Evolutionary conservation across 2,797 vertebrate genomes (phyloP), one percentile per base, ranked within the genome.

Genomic region (Lacerta bilineata): DNA sequence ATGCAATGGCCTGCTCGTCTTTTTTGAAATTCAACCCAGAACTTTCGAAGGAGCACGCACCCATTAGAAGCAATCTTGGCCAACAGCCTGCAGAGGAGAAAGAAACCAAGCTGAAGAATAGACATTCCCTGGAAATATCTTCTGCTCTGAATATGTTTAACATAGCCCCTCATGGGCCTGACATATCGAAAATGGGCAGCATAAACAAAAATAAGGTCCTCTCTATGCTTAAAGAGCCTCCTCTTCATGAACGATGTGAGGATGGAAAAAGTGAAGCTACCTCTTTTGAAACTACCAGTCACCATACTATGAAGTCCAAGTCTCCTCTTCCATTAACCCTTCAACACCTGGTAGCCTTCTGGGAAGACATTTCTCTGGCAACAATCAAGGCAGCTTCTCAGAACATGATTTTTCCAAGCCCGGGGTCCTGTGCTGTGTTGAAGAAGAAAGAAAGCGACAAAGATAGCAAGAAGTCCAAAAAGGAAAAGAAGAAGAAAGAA

Each of bases 181-280:
- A 99, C 95, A 99, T 99, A 95, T 99, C 99, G 84, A 99, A 99
- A 96, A 99, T 99, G 99, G 99, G 98, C 80, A 99, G 99, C 96
- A 99, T 99, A 95, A 99, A 99, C 95, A 99, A 99, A 96, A 99
- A 99, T 89, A 99, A 99, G 93, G 99, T 99, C 23, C 96, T 99
- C 3, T 99, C 99, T 7, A 99, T 99, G 99, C 97, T 99, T 69
- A 99, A 99, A 94, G 99, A 99, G 80, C 98, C 99, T 8, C 98
- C 99, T 0, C 96, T 99, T 87, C 98, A 98, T 85, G 99, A 99
- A 91, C 99, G 98, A 91, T 99, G 98, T 68, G 99, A 99, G 91
- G 99, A 99, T 87, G 98, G 98, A 61, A 99, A 99, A 95, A 96
- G 93, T 3, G 99, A 99, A 76, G 89, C 95, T 2, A 93, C 97